Percentiles rank a stretch among this genome's conserved stretches.
Evolutionary conservation across 1,140 invertebrate genomes (phyloP).

Genomic region (Ectropis grisescens): DNA sequence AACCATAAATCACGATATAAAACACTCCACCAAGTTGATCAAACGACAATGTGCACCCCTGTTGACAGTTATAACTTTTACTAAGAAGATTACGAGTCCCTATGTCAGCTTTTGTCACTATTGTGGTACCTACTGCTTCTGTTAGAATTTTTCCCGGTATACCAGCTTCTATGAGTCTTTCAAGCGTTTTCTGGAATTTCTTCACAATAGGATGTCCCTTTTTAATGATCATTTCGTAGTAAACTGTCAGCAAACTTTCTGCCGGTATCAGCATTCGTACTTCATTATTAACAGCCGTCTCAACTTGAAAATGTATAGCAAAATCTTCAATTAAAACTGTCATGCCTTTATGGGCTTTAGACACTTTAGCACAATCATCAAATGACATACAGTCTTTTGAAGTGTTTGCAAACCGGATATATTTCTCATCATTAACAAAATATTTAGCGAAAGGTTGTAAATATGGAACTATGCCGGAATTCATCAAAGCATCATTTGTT

Average conservation of each 20-base stretch:
- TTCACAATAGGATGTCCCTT: constrained; percentile 23
- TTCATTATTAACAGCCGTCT: constrained; percentile 32
- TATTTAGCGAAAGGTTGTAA: constrained; percentile 24
- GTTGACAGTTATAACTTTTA: constrained; percentile 40
- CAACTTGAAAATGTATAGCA: constrained; percentile 25
- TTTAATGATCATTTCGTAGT: constrained; percentile 46
- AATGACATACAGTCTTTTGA: constrained; percentile 29
- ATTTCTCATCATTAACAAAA: constrained; percentile 33
- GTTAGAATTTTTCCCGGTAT: constrained; percentile 32
- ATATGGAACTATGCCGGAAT: constrained; percentile 28
- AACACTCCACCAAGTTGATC: constrained; percentile 28
- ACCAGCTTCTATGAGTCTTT: constrained; percentile 38
- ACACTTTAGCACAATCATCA: constrained; percentile 25
- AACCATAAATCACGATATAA: constrained; percentile 37
- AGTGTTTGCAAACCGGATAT: constrained; percentile 28
- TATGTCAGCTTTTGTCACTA: constrained; percentile 24
- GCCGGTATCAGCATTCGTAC: constrained; percentile 27
- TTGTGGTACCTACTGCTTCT: constrained; percentile 36
- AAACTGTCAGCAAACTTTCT: constrained; percentile 33
- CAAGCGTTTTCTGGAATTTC: constrained; percentile 20
- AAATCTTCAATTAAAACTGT: constrained; percentile 26
- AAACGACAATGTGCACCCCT: constrained; percentile 25
- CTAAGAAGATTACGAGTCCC: constrained; percentile 29
- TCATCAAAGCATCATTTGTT: constrained; percentile 29
- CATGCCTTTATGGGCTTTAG: constrained; percentile 24